Conservation (phyloP, 1,140 invertebrate genomes). For the Polyergus mexicanus region DNA sequence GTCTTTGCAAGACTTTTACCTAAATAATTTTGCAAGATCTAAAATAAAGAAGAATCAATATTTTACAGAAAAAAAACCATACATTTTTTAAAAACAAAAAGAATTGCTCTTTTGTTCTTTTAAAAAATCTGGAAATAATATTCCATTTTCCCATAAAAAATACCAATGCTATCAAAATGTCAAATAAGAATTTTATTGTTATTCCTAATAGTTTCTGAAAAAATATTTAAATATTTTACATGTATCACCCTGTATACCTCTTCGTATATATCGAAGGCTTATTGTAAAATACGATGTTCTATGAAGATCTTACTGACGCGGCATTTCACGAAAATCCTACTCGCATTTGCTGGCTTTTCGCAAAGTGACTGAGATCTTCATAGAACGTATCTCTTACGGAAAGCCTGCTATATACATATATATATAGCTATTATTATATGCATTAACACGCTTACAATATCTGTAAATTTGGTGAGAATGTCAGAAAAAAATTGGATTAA, state of each 20-base stretch:
- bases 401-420: neutral
- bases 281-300: slow-evolving; percentile 23
- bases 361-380: neutral
- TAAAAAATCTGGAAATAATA: neutral
- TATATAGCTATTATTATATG: slow-evolving; percentile 1
- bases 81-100: neutral
- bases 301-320: neutral
- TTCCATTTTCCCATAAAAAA: neutral
- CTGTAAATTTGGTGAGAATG: neutral
- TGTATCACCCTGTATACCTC: neutral
- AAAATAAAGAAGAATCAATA: neutral
- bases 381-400: neutral
- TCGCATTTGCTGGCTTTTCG: slow-evolving; percentile 21
- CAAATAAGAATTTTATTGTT: slow-evolving; percentile 2
- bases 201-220: neutral
- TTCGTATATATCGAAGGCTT: neutral
- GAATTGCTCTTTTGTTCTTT: neutral
- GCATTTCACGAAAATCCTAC: slow-evolving; percentile 16
- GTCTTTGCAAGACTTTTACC: neutral
- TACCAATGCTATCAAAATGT: neutral
- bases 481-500: neutral
- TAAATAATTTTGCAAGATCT: neutral
- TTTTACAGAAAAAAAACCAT: too few species aligned
- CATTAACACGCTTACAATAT: neutral
- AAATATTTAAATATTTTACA: neutral